Conservation (phyloP, 2,113 vertebrate species). For the Tachycineta bicolor region DNA sequence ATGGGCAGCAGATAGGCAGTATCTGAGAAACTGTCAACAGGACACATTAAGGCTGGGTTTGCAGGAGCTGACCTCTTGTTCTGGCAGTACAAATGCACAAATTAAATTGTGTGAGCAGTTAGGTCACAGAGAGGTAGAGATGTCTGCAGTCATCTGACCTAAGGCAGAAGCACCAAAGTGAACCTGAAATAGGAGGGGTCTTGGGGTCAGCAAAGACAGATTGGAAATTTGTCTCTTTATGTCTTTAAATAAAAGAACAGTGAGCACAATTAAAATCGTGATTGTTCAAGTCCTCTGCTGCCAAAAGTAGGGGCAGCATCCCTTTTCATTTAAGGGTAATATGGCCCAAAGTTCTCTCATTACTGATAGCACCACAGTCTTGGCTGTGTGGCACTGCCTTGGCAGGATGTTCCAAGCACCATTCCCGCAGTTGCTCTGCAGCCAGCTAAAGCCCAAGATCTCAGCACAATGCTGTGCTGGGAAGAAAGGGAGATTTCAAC, state of each 20-base stretch:
- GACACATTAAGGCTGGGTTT: not conserved
- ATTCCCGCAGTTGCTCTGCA: not conserved
- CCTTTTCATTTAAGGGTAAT: not conserved
- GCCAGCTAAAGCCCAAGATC: not conserved
- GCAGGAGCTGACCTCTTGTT: slow-evolving; percentile 48
- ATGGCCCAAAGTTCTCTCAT: not conserved
- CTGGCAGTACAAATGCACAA: slow-evolving; percentile 42
- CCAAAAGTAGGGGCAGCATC: not conserved
- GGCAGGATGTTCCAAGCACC: not conserved
- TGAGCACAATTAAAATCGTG: slow-evolving; percentile 32
- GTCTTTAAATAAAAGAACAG: not conserved
- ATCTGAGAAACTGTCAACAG: slow-evolving; percentile 55
- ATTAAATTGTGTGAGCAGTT: slow-evolving; percentile 58
- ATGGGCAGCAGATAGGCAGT: slow-evolving; percentile 26
- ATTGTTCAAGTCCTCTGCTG: not conserved
- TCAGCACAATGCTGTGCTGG: not conserved
- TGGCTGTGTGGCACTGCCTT: not conserved
- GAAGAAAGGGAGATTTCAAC: not conserved
- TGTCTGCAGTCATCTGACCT: not conserved
- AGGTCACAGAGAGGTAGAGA: slow-evolving; percentile 23
- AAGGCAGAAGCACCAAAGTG: not conserved
- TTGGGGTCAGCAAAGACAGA: slow-evolving; percentile 32
- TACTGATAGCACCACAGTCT: not conserved
- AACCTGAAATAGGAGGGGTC: slow-evolving; percentile 7
- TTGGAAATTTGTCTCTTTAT: slow-evolving; percentile 31